Conservation (phyloP, 2,888 invertebrate genomes). For the Nephrotoma flavescens region DNA sequence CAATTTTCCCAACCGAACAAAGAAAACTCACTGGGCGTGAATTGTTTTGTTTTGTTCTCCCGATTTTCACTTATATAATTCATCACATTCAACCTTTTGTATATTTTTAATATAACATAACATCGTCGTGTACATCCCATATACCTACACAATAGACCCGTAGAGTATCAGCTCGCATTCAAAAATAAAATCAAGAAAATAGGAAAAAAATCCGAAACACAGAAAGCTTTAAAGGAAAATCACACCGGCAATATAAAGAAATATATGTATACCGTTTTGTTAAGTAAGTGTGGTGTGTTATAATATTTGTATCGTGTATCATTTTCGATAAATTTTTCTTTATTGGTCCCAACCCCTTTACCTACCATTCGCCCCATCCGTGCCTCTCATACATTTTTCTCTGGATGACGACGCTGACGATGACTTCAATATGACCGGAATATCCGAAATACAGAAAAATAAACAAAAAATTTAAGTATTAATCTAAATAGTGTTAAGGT, state of each 20-base stretch:
- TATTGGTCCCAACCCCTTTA: neutral
- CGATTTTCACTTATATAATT: neutral
- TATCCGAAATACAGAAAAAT: neutral
- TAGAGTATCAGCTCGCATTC: neutral
- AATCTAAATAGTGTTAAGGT: neutral
- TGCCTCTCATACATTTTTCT: neutral
- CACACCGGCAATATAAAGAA: neutral
- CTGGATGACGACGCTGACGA: neutral
- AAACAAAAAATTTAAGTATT: neutral
- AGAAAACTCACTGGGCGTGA: neutral
- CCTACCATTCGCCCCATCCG: neutral
- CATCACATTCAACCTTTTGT: neutral
- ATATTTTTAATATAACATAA: neutral
- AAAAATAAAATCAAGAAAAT: neutral
- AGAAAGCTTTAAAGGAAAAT: neutral
- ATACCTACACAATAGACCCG: neutral
- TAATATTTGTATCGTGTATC: neutral
- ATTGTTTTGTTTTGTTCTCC: neutral
- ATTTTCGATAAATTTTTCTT: neutral
- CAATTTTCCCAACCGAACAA: neutral
- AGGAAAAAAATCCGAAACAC: neutral
- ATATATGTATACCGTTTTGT: neutral
- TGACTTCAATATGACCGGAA: neutral
- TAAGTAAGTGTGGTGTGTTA: neutral
- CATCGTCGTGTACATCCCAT: neutral